Conservation (phyloP, 2,888 invertebrate species). For the Tinea pellionella region DNA sequence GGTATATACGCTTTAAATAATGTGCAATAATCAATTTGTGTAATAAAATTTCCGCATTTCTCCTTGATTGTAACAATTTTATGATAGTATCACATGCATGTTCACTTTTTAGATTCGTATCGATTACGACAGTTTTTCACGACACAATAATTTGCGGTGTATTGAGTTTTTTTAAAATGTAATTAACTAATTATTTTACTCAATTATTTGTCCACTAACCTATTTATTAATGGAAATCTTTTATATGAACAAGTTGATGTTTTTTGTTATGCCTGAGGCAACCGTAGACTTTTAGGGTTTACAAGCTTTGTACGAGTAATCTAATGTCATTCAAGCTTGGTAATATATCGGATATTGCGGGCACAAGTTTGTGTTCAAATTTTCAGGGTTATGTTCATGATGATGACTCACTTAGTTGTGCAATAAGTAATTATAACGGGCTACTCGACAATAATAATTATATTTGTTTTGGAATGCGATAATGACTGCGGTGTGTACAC, state of each 20-base stretch:
- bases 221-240: too few relatives aligned
- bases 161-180: background rate
- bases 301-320: too few relatives aligned
- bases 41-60: constrained; percentile 7
- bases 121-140: background rate
- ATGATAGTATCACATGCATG: background rate
- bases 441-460: too few relatives aligned
- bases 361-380: background rate
- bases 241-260: too few relatives aligned
- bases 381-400: background rate
- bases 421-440: too few relatives aligned
- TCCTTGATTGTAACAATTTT: background rate
- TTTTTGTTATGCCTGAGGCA: too few relatives aligned
- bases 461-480: background rate
- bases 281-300: too few relatives aligned
- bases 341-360: background rate
- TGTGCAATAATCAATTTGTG: background rate
- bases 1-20: too few relatives aligned
- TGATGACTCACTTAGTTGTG: background rate
- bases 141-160: background rate
- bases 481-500: background rate
- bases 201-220: background rate
- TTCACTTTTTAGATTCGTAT: background rate
- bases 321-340: too few relatives aligned
- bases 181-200: too few relatives aligned